A percentile compares a stretch with the other conserved stretches of the same genome.
These are phyloP conservation scores for Agrochola lychnidis DNA, from an alignment of 2,888 invertebrate genomes.

Conservation along the genomic window DNA sequence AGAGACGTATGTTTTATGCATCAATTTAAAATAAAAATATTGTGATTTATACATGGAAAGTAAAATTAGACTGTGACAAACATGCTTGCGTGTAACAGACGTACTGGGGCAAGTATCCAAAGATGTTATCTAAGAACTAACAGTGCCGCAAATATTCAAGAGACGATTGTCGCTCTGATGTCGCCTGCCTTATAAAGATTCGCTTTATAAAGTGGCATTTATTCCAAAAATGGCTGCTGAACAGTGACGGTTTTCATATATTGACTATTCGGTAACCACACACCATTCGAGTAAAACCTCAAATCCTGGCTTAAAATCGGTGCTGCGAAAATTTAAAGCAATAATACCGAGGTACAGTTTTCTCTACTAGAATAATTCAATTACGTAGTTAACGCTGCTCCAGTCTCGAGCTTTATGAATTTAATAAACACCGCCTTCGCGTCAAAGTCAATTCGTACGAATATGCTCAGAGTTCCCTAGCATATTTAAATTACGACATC, in stretches of 20 bases:
- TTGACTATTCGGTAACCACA: constrained; percentile 34
- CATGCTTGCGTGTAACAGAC: not conserved
- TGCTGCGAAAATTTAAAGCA: constrained; percentile 23
- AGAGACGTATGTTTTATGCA: constrained; percentile 6
- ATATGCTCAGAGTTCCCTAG: constrained; percentile 21
- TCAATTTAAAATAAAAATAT: constrained; percentile 14
- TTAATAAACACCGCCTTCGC: constrained; percentile 57
- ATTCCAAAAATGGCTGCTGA: not conserved
- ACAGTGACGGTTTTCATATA: not conserved
- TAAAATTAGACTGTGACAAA: not conserved
- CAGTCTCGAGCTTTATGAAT: constrained; percentile 51
- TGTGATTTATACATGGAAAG: not conserved
- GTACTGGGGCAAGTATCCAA: constrained; percentile 20
- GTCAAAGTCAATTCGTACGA: constrained; percentile 51
- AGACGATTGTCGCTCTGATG: not conserved
- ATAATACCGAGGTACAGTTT: constrained; percentile 33
- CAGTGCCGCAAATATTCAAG: constrained; percentile 15
- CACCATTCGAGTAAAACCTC: constrained; percentile 16
- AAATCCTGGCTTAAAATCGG: constrained; percentile 28
- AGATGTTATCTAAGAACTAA: constrained; percentile 6
- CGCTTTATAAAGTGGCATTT: not conserved
- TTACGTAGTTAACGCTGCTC: constrained; percentile 52
- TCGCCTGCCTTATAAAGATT: not conserved
- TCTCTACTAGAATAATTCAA: constrained; percentile 53
- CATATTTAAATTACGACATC: constrained; percentile 43